Base-by-base conservation (phyloP, 2,797 vertebrate species). In the Xiphophorus birchmanni region DNA sequence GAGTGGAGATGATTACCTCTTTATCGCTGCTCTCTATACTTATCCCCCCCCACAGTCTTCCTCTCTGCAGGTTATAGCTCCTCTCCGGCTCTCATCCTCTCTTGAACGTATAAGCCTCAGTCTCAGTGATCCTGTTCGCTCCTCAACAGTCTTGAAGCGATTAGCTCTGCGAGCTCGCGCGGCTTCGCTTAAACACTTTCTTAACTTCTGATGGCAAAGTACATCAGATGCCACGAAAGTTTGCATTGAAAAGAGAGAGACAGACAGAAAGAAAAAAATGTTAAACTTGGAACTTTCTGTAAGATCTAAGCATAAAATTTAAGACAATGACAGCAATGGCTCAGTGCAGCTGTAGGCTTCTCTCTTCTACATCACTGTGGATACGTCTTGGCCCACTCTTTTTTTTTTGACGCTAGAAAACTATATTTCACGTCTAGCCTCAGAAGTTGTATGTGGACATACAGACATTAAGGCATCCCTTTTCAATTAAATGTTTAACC, bases 1-100 rank as follows among this genome's bases (percentile, higher is more conserved):
- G 91, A 92, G 86, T 88, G 88, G 88, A 92, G 89, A 92, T 92
- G 91, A 95, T 93, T 92, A 90, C 83, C 90, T 91, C 89, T 91
- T 90, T 90, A 93, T 93, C 91, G 78, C 87, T 89, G 84, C 87
- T 91, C 87, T 91, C 89, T 92, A 78, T 93, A 91, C 91, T 90
- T 81, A 89, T 88, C 75, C 80, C 81, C 13, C 50, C 65, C 52
- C 56, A 69, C 80, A 77, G 75, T 80, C 90, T 82, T 81, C 80
- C 86, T 89, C 86, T 86, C 80, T 85, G 56, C 81, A 77, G 78
- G 87, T 82, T 81, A 82, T 69, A 82, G 78, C 80, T 79, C 44
- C 79, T 10, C 82, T 78, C 78, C 47, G 48, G 45, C 80, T 77
- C 85, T 84, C 84, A 87, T 88, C 83, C 81, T 83, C 79, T 84